Percentiles rank a stretch among this genome's conserved stretches.
These are phyloP conservation scores for Odontothrips loti DNA, from an alignment of 2,888 invertebrate species.

Conservation along the genomic window DNA sequence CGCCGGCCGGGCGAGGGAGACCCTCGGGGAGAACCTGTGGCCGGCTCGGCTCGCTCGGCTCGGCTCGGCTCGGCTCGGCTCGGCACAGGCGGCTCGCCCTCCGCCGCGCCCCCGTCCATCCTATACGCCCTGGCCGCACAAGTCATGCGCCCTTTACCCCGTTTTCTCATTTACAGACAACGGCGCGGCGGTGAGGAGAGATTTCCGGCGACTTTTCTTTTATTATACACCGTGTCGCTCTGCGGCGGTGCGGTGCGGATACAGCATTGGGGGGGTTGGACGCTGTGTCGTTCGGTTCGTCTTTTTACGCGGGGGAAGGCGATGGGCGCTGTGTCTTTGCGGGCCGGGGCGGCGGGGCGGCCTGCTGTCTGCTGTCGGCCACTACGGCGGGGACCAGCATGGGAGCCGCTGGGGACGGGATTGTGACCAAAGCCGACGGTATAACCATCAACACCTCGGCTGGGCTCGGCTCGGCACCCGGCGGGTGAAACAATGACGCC, in stretches of 20 bases:
- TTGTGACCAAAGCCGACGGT: not conserved
- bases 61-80: not conserved
- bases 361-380: not conserved
- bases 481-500: too few species aligned
- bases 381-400: too few species aligned
- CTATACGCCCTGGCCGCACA: too few species aligned
- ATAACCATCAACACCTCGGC: slow-evolving; percentile 8
- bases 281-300: too few species aligned
- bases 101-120: not conserved
- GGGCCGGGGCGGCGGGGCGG: not conserved
- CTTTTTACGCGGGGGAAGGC: too few species aligned
- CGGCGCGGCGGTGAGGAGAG: too few species aligned
- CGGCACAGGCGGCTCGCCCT: not conserved
- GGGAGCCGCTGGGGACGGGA: not conserved
- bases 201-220: too few species aligned
- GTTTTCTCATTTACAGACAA: not conserved
- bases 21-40: too few species aligned
- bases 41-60: not conserved
- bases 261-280: too few species aligned
- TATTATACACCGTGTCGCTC: too few species aligned
- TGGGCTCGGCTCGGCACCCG: not conserved
- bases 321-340: not conserved
- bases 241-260: too few species aligned
- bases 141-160: not conserved
- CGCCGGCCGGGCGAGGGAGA: not conserved